A percentile compares a stretch with the other conserved stretches of the same genome.
Conservation (phyloP, 2,797 vertebrate species). For the Siniperca undulata region DNA sequence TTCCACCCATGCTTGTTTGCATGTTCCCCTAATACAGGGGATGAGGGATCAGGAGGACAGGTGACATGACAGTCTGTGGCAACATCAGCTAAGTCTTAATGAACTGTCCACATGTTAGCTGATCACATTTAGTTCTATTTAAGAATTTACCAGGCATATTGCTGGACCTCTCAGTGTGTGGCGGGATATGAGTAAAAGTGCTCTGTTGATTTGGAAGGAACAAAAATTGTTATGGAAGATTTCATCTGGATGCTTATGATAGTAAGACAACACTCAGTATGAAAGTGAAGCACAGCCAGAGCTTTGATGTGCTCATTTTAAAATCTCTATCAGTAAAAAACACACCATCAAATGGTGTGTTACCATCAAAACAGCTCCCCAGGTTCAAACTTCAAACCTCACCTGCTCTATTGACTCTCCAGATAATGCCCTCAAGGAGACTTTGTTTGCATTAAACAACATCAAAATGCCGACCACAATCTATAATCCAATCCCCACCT, state of each 20-base stretch:
- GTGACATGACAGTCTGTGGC: conserved; percentile 1
- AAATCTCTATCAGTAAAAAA: conserved; percentile 45
- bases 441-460: conserved; percentile 77
- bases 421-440: conserved; percentile 65
- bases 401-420: conserved; percentile 49
- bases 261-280: conserved; percentile 26
- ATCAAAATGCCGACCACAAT: conserved; percentile 72
- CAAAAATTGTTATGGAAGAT: conserved; percentile 39
- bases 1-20: conserved; percentile 8
- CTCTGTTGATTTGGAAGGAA: conserved; percentile 38
- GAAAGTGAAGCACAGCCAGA: conserved; percentile 37
- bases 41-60: conserved; percentile 21
- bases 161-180: conserved; percentile 19
- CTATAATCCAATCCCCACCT: conserved; percentile 72
- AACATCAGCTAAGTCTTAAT: conserved; percentile 21
- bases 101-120: conserved; percentile 10
- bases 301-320: conserved; percentile 40
- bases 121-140: conserved; percentile 27
- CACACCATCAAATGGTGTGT: conserved; percentile 27
- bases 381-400: conserved; percentile 55
- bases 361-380: conserved; percentile 45
- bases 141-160: conserved; percentile 14
- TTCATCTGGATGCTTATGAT: conserved; percentile 50
- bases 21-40: conserved; percentile 24
- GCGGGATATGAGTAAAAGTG: conserved; percentile 24